Conservation (phyloP, 2,888 invertebrate genomes). For the Acrobasis consociella region DNA sequence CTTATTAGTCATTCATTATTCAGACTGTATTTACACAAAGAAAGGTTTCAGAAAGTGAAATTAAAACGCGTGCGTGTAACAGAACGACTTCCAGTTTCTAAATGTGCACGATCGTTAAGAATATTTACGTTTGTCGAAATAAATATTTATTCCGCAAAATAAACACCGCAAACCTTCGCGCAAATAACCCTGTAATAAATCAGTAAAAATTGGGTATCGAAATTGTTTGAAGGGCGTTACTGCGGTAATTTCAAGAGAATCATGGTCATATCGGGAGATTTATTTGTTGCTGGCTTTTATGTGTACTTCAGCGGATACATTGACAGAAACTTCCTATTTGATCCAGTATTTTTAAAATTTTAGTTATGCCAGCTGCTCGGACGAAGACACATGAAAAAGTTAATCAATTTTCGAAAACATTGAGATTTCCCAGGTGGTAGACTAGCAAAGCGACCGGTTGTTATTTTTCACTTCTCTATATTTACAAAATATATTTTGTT, state of each 20-base stretch:
- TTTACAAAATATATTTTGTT: no score
- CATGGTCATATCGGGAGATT: slow-evolving; percentile 5
- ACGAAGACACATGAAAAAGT: no score
- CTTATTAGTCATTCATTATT: no score
- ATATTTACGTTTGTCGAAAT: neutral
- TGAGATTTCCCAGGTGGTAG: no score
- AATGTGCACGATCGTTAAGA: neutral
- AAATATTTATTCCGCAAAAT: slow-evolving; percentile 6
- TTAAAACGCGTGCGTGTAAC: neutral
- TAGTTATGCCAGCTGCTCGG: no score
- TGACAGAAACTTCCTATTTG: neutral
- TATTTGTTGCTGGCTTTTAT: neutral
- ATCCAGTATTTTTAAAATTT: no score
- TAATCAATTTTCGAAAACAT: no score
- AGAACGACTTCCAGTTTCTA: slow-evolving; percentile 1
- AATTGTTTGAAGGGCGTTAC: slow-evolving; percentile 10
- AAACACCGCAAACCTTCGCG: slow-evolving; percentile 8
- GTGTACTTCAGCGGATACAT: neutral
- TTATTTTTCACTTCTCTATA: no score
- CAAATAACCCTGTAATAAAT: slow-evolving; percentile 16
- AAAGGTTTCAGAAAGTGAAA: neutral
- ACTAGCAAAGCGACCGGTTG: no score
- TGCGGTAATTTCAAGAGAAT: slow-evolving; percentile 11
- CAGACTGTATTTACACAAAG: neutral
- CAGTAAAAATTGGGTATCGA: slow-evolving; percentile 18